Evolutionary conservation across 2,113 vertebrate species (phyloP).

Genomic region (Thunnus maccoyii): DNA sequence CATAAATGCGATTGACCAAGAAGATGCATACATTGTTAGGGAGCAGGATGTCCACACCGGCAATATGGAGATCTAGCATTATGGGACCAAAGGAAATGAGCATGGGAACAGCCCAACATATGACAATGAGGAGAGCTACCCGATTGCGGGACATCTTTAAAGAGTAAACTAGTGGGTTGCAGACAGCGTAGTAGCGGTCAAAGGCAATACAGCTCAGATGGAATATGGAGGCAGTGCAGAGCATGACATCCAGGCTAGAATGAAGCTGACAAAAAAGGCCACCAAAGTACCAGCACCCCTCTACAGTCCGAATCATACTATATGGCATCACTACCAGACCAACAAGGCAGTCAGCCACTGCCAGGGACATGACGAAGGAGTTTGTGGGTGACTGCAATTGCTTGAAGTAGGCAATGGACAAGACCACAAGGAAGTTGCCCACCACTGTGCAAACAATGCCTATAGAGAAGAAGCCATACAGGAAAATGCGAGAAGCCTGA

Average conservation of each 20-base stretch:
- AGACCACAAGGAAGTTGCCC: constrained; percentile 86
- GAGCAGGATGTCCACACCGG: constrained; percentile 69
- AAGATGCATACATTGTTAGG: constrained; percentile 81
- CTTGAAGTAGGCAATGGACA: constrained; percentile 86
- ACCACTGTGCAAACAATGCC: constrained; percentile 83
- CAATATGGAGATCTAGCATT: constrained; percentile 82
- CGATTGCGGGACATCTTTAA: constrained; percentile 82
- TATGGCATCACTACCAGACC: constrained; percentile 88
- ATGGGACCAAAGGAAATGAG: constrained; percentile 87
- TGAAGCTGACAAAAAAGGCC: constrained; percentile 83
- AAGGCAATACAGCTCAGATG: constrained; percentile 88
- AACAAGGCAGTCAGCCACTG: constrained; percentile 87
- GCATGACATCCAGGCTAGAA: constrained; percentile 88
- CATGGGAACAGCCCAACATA: constrained; percentile 84
- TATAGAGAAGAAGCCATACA: constrained; percentile 79
- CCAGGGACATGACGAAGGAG: constrained; percentile 86
- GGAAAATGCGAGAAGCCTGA: constrained; percentile 63
- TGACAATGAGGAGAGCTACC: constrained; percentile 78
- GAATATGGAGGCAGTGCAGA: constrained; percentile 88
- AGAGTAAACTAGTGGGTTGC: constrained; percentile 84
- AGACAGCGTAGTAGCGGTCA: constrained; percentile 88
- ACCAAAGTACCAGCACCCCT: constrained; percentile 87
- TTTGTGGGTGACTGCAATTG: constrained; percentile 86
- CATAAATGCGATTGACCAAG: constrained; percentile 84
- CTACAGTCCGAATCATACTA: constrained; percentile 86